Evolutionary conservation across 2,797 vertebrate genomes (phyloP).

Genomic region (Fundulus diaphanus): DNA sequence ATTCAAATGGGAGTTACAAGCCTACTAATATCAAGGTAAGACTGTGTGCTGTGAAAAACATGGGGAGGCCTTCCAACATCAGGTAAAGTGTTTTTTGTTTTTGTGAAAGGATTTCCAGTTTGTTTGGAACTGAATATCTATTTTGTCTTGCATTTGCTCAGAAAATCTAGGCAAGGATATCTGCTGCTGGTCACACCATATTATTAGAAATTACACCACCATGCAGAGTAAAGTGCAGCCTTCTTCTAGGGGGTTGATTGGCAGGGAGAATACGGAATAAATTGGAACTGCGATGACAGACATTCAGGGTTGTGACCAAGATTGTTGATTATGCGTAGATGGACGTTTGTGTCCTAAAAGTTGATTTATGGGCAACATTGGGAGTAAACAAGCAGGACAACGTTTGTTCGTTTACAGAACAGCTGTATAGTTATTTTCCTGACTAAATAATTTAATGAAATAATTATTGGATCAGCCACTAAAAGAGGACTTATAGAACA

Average conservation of each 20-base stretch:
- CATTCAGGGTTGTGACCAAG: slow-evolving; percentile 47
- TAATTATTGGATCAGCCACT: no score
- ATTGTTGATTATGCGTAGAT: slow-evolving; percentile 26
- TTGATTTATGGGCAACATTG: slow-evolving; percentile 16
- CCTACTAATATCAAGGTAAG: slow-evolving; percentile 58
- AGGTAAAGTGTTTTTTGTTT: slow-evolving; percentile 73
- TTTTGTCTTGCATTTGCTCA: slow-evolving; percentile 79
- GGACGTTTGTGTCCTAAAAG: slow-evolving; percentile 19
- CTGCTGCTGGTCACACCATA: slow-evolving; percentile 70
- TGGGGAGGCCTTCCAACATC: slow-evolving; percentile 71
- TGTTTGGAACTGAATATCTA: slow-evolving; percentile 75
- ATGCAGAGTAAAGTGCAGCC: slow-evolving; percentile 51
- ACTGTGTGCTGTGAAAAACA: slow-evolving; percentile 44
- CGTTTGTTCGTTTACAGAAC: not conserved
- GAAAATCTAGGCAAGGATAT: slow-evolving; percentile 70
- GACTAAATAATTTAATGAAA: no score
- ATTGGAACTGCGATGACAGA: slow-evolving; percentile 55
- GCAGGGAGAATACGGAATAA: slow-evolving; percentile 75
- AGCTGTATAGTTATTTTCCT: not conserved
- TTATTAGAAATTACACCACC: slow-evolving; percentile 79
- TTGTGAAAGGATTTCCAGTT: slow-evolving; percentile 75
- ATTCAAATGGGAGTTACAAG: slow-evolving; percentile 59
- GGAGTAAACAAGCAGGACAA: slow-evolving; percentile 2
- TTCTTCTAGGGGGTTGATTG: slow-evolving; percentile 68
- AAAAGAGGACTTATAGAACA: no score